phyloP scores from a whole-genome alignment of 2,113 vertebrate genomes.

The Genyomyrus donnyi region DNA sequence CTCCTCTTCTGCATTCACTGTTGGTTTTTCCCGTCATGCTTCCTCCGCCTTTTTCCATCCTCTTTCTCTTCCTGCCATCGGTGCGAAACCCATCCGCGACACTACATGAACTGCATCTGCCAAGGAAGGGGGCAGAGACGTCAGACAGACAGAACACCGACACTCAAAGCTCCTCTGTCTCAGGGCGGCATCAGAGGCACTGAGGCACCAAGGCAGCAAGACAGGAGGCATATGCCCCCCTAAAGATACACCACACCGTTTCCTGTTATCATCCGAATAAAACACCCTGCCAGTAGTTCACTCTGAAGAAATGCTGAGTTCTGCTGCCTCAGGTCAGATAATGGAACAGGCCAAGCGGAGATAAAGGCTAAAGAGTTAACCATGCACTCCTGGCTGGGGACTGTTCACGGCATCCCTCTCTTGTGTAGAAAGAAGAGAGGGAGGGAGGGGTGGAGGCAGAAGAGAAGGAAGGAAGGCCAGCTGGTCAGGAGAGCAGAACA shows the following conservation, averaged over 20 bases:
- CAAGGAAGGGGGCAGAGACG: constrained; percentile 28
- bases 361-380: background rate
- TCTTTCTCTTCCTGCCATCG: constrained; percentile 32
- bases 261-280: background rate
- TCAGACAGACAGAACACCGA: background rate
- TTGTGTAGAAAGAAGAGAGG: background rate
- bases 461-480: background rate
- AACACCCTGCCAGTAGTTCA: background rate
- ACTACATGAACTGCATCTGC: constrained; percentile 93
- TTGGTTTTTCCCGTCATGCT: background rate
- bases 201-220: background rate
- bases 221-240: background rate
- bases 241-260: background rate
- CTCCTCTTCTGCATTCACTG: constrained; percentile 59
- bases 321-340: background rate
- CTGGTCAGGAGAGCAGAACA: background rate
- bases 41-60: constrained; percentile 46
- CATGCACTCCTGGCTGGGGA: background rate
- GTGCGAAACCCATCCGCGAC: constrained; percentile 47
- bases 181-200: background rate
- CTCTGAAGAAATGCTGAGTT: background rate
- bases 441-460: background rate
- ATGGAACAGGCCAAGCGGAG: background rate
- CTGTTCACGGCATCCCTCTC: background rate
- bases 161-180: background rate